Evolutionary conservation across 2,797 vertebrate species (phyloP).

Genomic region (Moxostoma hubbsi): DNA sequence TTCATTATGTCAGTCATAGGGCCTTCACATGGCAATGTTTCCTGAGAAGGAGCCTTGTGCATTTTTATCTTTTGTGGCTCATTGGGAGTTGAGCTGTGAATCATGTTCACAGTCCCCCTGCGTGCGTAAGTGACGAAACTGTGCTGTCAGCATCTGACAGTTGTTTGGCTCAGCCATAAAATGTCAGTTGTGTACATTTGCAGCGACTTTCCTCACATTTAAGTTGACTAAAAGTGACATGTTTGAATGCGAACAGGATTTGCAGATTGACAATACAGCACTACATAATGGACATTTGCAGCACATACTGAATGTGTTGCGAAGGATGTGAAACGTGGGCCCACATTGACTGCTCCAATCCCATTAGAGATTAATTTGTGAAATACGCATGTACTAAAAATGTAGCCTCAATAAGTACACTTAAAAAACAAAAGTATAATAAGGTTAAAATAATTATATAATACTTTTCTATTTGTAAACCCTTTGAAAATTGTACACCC

Average conservation of each 20-base stretch:
- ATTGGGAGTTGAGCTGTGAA: neutral
- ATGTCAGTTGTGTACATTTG: constrained; percentile 23
- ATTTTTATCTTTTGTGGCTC: neutral
- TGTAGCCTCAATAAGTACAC: too few species aligned
- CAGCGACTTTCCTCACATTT: constrained; percentile 26
- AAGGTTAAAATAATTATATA: too few species aligned
- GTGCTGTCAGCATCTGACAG: constrained; percentile 23
- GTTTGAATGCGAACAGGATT: constrained; percentile 27
- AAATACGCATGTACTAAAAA: neutral
- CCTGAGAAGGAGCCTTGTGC: neutral
- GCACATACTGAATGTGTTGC: neutral
- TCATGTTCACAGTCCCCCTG: neutral
- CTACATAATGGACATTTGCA: neutral
- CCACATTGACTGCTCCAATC: neutral
- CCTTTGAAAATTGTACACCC: too few species aligned
- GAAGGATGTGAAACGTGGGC: neutral
- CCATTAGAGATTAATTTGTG: neutral
- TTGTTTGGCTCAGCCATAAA: constrained; percentile 5
- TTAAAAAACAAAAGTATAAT: neutral
- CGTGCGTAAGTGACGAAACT: constrained; percentile 26
- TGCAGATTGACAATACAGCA: constrained; percentile 24
- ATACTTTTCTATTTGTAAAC: too few species aligned
- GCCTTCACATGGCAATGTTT: neutral
- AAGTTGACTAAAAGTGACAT: constrained; percentile 23
- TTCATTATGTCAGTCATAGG: neutral